phyloP scores from a whole-genome alignment of 2,888 invertebrate genomes.

The Epinotia demarniana region DNA sequence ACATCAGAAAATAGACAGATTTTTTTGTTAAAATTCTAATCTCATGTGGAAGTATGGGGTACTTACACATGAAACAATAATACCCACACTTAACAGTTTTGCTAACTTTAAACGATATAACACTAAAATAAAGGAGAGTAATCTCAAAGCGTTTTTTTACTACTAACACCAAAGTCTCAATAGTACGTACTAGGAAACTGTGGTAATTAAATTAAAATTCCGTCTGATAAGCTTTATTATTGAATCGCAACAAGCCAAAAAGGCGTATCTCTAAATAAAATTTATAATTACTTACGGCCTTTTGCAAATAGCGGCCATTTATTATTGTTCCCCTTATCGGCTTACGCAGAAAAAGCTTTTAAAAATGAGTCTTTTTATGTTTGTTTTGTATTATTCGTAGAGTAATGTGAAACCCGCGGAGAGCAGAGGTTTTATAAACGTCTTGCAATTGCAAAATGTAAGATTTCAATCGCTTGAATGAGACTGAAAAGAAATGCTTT shows the following conservation, averaged over 20 bases:
- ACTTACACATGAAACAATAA: too few relatives aligned
- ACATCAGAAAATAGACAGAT: too few relatives aligned
- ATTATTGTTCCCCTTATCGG: slow-evolving; percentile 15
- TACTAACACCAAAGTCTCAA: slow-evolving; percentile 9
- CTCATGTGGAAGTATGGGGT: too few relatives aligned
- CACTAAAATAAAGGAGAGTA: neutral
- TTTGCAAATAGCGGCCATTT: neutral
- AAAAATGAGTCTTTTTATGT: slow-evolving; percentile 14
- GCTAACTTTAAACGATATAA: neutral
- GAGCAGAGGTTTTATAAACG: too few relatives aligned
- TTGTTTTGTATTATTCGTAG: neutral
- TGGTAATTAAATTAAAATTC: slow-evolving; percentile 32
- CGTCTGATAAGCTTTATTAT: slow-evolving; percentile 28
- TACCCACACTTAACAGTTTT: neutral
- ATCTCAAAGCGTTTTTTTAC: slow-evolving; percentile 3
- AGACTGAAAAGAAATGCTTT: too few relatives aligned
- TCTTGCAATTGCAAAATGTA: too few relatives aligned
- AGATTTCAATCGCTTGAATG: too few relatives aligned
- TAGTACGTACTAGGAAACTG: slow-evolving; percentile 27
- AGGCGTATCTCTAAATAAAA: neutral
- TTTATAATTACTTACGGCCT: neutral
- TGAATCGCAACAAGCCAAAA: neutral
- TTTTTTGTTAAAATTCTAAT: too few relatives aligned
- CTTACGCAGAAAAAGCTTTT: slow-evolving; percentile 19
- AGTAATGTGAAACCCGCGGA: too few relatives aligned